Base-by-base conservation (phyloP, 2,797 vertebrate species). In the Varecia variegata region DNA sequence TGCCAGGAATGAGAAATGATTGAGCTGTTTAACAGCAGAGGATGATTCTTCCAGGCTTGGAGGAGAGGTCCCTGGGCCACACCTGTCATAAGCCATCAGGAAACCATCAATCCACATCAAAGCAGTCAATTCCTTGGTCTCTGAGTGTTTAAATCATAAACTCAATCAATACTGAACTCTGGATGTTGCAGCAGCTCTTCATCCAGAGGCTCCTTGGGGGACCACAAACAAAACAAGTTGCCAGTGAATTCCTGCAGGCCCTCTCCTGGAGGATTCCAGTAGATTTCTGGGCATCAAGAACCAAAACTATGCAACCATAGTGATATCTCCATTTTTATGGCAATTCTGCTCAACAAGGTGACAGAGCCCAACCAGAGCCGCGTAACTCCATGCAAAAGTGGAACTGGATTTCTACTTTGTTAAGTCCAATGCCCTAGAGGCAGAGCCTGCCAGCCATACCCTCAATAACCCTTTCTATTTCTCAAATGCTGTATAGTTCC, bases 31-130 rank as follows among this genome's bases (percentile, higher is more conserved):
- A 40, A 35, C 15, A 67, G 50, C 40, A 52, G 32, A 83, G 20
- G 40, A 23, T 74, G 71, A 76, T 60, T 80, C 68, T 65, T 73
- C 13, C 23, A n/a, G 38, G 56, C 81, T 67, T 45, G n/a, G 50
- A 50, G 79, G 71, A 86, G 15, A 47, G 87, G 76, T 92, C 96
- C 40, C 92, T 73, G 74, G 65, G 65, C 67, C 74, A 27, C 74
- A n/a, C 73, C 93, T 88, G 86, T 62, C 95, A 65, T 11, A 58
- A 92, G 79, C 50, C 93, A 88, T 86, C 86, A 87, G 35, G 47
- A 96, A 92, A 17, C 84, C 38, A 54, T 23, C 50, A 14, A 15
- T 77, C 54, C 30, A 38, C 35, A 62, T 94, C 81, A 86, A 92
- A 94, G 79, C n/a, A 40, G 60, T 50, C 86, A 43, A 87, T 70